phyloP scores from a whole-genome alignment of 2,797 vertebrate species.

The Australoheros facetus region DNA sequence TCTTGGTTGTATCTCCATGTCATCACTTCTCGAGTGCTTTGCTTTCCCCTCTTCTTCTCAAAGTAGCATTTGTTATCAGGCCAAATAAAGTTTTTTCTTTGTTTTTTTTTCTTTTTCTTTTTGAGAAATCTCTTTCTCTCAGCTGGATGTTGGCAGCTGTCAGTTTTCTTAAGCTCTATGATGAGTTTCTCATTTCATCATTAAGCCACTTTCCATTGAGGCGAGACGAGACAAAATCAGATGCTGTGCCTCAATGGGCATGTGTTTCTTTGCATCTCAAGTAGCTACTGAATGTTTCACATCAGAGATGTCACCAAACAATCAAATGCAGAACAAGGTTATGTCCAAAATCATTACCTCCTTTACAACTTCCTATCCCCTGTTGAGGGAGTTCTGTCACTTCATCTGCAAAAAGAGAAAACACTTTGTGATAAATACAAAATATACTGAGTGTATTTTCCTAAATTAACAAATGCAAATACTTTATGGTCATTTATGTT shows the following conservation, averaged over 20 bases:
- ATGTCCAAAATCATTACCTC: not conserved
- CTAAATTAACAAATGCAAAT: not conserved
- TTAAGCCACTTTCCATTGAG: slow-evolving; percentile 23
- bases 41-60: not conserved
- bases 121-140: not conserved
- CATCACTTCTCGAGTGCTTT: not conserved
- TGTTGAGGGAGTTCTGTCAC: rapidly evolving
- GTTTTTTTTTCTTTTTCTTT: not conserved
- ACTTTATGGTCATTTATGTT: too few species aligned
- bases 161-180: slow-evolving; percentile 20
- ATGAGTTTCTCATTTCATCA: slow-evolving; percentile 46
- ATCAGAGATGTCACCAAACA: not conserved
- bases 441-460: not conserved
- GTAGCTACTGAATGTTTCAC: slow-evolving; percentile 5
- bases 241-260: slow-evolving; percentile 16
- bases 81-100: slow-evolving; percentile 2
- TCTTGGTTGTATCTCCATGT: too few species aligned
- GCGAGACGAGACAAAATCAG: slow-evolving; percentile 42
- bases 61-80: not conserved
- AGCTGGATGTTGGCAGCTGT: slow-evolving; percentile 43
- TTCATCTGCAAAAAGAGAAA: not conserved
- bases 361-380: not conserved
- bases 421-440: not conserved
- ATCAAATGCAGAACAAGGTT: not conserved
- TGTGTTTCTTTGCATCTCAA: slow-evolving; percentile 50